Conservation (phyloP, 2,113 vertebrate genomes). For the Brachyhypopomus occidentalis region DNA sequence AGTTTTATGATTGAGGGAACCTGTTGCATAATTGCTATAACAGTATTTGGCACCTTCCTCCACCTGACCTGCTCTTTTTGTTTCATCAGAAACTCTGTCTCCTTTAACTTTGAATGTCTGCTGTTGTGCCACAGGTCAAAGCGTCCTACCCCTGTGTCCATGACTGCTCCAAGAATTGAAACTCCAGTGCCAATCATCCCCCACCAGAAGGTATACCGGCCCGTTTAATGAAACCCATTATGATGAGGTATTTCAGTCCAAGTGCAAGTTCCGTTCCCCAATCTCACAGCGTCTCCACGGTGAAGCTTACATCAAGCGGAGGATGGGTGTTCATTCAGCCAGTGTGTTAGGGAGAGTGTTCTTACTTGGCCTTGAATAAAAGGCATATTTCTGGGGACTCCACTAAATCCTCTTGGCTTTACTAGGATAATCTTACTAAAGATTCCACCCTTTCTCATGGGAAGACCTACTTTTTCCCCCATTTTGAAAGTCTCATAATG, state of each 20-base stretch:
- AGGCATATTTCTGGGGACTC: neutral
- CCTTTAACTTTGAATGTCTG: neutral
- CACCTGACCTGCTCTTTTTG: no score
- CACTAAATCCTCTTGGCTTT: neutral
- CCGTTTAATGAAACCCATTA: neutral
- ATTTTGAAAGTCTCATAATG: constrained; percentile 13
- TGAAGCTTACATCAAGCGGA: neutral
- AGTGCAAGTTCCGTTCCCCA: neutral
- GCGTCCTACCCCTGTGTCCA: constrained; percentile 78
- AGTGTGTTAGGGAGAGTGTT: neutral
- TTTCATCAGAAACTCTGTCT: no score
- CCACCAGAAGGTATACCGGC: constrained; percentile 88
- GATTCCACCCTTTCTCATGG: neutral
- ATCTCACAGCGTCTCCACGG: neutral
- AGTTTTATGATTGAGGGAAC: no score
- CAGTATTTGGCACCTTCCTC: no score
- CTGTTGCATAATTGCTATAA: no score
- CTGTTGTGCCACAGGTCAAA: constrained; percentile 79
- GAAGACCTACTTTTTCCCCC: neutral
- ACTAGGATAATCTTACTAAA: neutral
- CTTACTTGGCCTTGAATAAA: neutral
- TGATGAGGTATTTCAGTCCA: neutral
- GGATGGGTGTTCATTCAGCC: neutral
- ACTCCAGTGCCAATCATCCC: constrained; percentile 82
- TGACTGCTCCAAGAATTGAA: constrained; percentile 78